A percentile compares a stretch with the other conserved stretches of the same genome.
Conservation (phyloP, 2,797 vertebrate genomes). For the Helarctos malayanus region DNA sequence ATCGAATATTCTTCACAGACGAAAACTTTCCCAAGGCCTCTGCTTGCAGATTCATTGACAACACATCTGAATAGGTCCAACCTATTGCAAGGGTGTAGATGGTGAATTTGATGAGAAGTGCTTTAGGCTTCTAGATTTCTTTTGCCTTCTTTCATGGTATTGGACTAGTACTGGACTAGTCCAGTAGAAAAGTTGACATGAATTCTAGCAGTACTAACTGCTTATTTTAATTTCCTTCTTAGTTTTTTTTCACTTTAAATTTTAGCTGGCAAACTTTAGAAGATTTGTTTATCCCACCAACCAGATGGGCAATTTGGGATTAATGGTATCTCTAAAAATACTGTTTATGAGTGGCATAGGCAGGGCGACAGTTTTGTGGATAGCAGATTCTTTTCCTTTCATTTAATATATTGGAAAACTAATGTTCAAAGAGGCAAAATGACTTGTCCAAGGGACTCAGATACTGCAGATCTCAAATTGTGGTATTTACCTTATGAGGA, state of each 20-base stretch:
- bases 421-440: not conserved
- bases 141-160: not conserved
- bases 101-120: not conserved
- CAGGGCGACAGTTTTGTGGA: not conserved
- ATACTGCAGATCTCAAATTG: not conserved
- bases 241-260: not conserved
- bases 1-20: not conserved
- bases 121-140: conserved; percentile 48
- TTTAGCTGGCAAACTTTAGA: conserved; percentile 53
- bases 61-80: not conserved
- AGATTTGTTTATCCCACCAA: conserved; percentile 26
- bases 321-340: conserved; percentile 36
- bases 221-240: conserved; percentile 55
- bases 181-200: not conserved
- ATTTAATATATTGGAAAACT: not conserved
- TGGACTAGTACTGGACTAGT: not conserved
- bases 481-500: not conserved
- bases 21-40: not conserved
- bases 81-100: not conserved
- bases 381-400: not conserved
- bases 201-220: not conserved
- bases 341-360: not conserved
- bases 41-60: not conserved
- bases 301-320: conserved; percentile 8
- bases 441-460: not conserved